Evolutionary conservation across 2,113 vertebrate species (phyloP).

Genomic region (Nicator chloris): DNA sequence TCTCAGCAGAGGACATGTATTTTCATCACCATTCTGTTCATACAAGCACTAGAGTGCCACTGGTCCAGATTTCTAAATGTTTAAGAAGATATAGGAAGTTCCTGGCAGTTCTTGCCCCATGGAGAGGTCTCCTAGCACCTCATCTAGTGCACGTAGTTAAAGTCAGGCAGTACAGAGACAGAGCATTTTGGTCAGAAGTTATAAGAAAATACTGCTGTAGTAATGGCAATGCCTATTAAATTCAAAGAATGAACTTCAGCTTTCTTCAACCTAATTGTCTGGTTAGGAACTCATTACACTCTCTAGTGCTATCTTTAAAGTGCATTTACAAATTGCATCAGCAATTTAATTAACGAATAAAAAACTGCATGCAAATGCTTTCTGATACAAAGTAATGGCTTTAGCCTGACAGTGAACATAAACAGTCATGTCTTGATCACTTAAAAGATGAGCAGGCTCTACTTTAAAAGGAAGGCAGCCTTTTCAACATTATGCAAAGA

Average conservation of each 20-base stretch:
- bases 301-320: background rate
- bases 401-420: background rate
- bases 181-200: background rate
- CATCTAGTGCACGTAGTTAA: background rate
- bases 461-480: background rate
- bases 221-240: background rate
- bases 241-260: background rate
- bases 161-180: background rate
- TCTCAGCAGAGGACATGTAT: background rate
- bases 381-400: background rate
- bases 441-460: background rate
- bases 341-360: background rate
- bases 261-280: background rate
- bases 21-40: background rate
- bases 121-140: background rate
- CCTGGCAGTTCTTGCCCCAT: background rate
- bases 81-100: background rate
- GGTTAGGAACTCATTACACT: background rate
- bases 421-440: background rate
- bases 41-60: background rate
- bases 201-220: background rate
- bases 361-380: background rate
- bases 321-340: background rate
- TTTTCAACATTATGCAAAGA: background rate
- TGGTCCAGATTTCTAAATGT: background rate